A percentile compares a stretch with the other conserved stretches of the same genome.
Conservation (phyloP, 2,113 vertebrate genomes). For the Aegithalos caudatus region DNA sequence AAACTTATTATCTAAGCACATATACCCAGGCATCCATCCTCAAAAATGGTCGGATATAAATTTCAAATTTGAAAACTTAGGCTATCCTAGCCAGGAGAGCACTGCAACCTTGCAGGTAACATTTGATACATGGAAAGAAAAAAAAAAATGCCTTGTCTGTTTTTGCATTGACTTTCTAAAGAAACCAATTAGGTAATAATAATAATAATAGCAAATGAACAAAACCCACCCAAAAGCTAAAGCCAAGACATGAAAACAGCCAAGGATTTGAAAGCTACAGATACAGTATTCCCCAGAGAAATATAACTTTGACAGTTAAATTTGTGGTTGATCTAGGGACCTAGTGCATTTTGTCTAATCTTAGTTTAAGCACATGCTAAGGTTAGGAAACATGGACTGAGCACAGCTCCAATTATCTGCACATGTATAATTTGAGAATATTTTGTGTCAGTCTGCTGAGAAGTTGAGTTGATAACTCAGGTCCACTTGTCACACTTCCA, state of each 20-base stretch:
- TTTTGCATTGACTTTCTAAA: background rate
- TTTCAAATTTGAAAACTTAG: background rate
- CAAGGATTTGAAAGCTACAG: background rate
- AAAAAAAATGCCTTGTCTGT: background rate
- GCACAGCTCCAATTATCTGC: background rate
- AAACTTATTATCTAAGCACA: background rate
- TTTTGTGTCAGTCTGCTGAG: background rate
- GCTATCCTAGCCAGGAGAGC: background rate
- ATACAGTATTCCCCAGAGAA: background rate
- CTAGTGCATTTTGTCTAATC: accelerated
- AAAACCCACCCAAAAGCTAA: background rate
- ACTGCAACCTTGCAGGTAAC: background rate
- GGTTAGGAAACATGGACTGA: background rate
- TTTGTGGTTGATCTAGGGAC: background rate
- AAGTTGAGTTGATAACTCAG: background rate
- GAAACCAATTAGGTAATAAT: background rate
- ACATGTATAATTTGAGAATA: background rate
- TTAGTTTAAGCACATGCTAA: background rate
- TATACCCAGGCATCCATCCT: background rate
- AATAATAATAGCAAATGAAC: background rate
- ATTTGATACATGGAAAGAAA: background rate
- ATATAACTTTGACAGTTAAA: background rate
- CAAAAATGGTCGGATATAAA: background rate
- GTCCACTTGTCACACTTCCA: background rate
- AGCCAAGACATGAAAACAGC: background rate